Base-by-base conservation (phyloP, 2,888 invertebrate species). In the Himalopsyche japonica region DNA sequence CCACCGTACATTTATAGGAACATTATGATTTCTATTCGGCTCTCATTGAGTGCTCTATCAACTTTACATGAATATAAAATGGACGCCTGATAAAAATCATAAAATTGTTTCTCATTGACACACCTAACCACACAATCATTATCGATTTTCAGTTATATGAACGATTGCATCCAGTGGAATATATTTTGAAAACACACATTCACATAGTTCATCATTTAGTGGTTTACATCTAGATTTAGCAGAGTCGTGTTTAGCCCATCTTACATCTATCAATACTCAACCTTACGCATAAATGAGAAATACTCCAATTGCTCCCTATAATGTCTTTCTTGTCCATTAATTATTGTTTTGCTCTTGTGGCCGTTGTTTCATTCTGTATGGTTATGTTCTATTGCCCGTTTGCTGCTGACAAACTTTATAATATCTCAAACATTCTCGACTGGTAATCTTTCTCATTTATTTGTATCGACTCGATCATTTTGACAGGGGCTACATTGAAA, bases 171-270 rank as follows among this genome's bases (percentile, higher is more conserved):
- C 81, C 43, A 64, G 76, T 81, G 81, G 70, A 81, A 81, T 76
- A 76, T 20, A 57, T 57, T 57, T 57, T 81, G 81, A 76, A 37
- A 76, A 76, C 81, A 70, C 70, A 81, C n/a, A 76, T 76, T 81
- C 70, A 81, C 81, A 81, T 70, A 81, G 81, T 76, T 49, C 70
- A 64, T 81, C 43, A 47, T 76, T 70, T 81, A 81, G 81, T 70
- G 64, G 34, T 81, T 81, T 47, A 48, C 76, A 47, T 64, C 76
- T 81, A 81, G 81, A 34, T 43, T 76, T 81, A 81, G 81, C 81
- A 57, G 81, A 47, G 47, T 64, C 81, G 47, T 81, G 81, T 43
- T 81, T 57, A 57, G 57, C 24, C 57, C 57, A 57, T 57, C 57
- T 24, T 20, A 57, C 57, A 57, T 57, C 57, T 57, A 20, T 57